Percentiles rank a stretch among this genome's conserved stretches.
Conservation (phyloP, 1,140 invertebrate species). For the Lucilia sericata region DNA sequence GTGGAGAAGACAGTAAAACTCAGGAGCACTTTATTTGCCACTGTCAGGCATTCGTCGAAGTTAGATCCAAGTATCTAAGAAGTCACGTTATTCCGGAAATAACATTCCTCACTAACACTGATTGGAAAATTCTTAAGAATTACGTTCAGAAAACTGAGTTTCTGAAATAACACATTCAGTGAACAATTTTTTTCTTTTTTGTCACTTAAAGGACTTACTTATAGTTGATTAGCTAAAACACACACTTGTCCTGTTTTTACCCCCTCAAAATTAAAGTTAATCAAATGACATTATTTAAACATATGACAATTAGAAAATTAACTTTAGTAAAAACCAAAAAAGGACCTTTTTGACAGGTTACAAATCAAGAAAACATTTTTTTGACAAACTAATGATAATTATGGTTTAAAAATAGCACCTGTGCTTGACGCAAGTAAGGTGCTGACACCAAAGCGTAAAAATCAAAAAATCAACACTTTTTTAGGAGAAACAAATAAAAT, state of each 20-base stretch:
- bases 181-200: no score
- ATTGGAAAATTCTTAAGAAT: no score
- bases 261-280: not conserved
- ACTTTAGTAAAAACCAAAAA: not conserved
- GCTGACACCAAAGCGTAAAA: slow-evolving; percentile 23
- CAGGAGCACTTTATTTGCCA: no score
- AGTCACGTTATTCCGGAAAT: no score
- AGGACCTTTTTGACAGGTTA: not conserved
- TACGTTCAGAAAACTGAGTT: no score
- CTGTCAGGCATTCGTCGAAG: no score
- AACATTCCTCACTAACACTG: no score
- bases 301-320: slow-evolving; percentile 20
- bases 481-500: not conserved
- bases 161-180: no score
- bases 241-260: not conserved
- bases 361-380: not conserved
- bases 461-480: slow-evolving; percentile 21
- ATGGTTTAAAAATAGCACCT: slow-evolving; percentile 3
- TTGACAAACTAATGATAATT: slow-evolving; percentile 21
- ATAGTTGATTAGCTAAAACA: not conserved
- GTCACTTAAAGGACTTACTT: no score
- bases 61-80: no score
- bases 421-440: not conserved
- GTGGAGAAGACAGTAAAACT: no score
- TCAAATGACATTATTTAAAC: slow-evolving; percentile 2